Conservation (phyloP, 2,797 vertebrate genomes). For the Hoplostethus mediterraneus region DNA sequence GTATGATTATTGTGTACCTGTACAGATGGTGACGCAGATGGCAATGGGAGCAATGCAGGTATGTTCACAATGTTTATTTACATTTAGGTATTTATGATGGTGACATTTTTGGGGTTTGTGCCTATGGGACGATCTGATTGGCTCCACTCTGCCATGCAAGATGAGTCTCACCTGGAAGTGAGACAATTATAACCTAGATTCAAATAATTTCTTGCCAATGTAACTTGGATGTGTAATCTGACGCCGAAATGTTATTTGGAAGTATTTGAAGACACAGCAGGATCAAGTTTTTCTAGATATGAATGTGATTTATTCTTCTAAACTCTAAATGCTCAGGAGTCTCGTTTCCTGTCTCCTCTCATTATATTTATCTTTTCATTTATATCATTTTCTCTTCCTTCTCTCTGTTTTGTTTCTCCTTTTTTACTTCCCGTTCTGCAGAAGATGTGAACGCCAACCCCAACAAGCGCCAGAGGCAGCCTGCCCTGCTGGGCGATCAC, state of each 20-base stretch:
- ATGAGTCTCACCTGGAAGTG: not conserved
- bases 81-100: constrained; percentile 35
- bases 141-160: not conserved
- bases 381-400: not conserved
- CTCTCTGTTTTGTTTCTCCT: constrained; percentile 14
- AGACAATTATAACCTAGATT: not conserved
- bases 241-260: not conserved
- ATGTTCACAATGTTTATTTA: constrained; percentile 51
- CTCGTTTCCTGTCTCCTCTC: constrained; percentile 6
- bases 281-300: not conserved
- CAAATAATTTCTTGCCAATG: not conserved
- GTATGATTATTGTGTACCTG: constrained; percentile 80
- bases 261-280: not conserved
- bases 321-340: not conserved
- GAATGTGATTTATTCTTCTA: not conserved
- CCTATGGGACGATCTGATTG: not conserved
- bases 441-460: constrained; percentile 88
- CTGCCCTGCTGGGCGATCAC: constrained; percentile 94
- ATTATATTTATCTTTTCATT: constrained; percentile 16
- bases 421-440: constrained; percentile 42
- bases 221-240: not conserved
- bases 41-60: constrained; percentile 87
- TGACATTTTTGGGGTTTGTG: not conserved
- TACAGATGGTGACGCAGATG: constrained; percentile 86
- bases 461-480: constrained; percentile 95